Conservation (phyloP, 2,113 vertebrate species). For the Catharus fuscescens region DNA sequence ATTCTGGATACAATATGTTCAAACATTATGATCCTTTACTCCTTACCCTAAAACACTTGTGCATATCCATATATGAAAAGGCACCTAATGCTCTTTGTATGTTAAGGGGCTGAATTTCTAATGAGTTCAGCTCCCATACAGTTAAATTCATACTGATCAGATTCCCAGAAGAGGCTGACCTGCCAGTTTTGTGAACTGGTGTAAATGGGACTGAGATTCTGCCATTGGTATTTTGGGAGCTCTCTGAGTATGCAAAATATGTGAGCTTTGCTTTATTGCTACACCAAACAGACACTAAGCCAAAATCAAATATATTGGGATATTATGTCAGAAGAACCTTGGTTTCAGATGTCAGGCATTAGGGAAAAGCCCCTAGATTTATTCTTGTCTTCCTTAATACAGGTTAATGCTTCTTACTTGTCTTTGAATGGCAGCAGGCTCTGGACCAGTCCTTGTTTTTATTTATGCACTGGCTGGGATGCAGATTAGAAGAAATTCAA, state of each 20-base stretch:
- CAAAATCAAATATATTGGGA: neutral
- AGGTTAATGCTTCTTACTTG: neutral
- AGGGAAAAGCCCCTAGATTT: neutral
- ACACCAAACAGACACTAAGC: neutral
- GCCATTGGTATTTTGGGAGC: neutral
- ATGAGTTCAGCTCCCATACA: neutral
- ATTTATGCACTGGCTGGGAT: neutral
- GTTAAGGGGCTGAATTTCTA: neutral
- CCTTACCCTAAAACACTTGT: neutral
- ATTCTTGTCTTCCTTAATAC: neutral
- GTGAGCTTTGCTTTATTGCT: neutral
- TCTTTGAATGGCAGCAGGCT: neutral
- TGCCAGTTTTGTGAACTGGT: neutral
- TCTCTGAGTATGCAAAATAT: neutral
- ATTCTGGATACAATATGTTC: neutral
- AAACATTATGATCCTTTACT: neutral
- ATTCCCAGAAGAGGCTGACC: neutral
- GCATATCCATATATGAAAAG: neutral
- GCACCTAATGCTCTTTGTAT: neutral
- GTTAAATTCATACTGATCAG: neutral
- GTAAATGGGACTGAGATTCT: neutral
- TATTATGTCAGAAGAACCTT: neutral
- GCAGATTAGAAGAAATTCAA: neutral
- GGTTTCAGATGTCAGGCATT: neutral
- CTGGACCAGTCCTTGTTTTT: neutral